These are phyloP conservation scores for Drosophila grimshawi DNA, from an alignment of 1,140 invertebrate species.

Conservation along the genomic window DNA sequence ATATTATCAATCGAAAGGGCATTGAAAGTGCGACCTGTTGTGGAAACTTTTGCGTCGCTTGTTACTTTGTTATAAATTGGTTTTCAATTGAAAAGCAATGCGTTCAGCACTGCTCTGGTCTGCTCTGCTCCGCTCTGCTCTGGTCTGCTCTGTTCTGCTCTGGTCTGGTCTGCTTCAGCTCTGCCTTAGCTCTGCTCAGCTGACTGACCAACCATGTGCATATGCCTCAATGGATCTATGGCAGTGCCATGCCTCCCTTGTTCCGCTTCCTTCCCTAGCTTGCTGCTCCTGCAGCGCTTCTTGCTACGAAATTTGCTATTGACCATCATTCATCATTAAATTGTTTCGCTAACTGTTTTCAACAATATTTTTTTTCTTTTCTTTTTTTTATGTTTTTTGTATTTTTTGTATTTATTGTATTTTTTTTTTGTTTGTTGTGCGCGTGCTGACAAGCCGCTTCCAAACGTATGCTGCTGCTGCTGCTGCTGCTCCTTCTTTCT, in stretches of 20 bases:
- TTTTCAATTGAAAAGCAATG: constrained; percentile 59
- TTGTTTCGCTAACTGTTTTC: constrained; percentile 81
- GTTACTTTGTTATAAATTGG: constrained; percentile 55
- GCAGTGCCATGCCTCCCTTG: neutral
- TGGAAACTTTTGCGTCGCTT: neutral
- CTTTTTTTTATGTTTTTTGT: neutral
- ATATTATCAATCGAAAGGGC: constrained; percentile 6
- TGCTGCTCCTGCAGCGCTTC: neutral
- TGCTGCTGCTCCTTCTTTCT: neutral
- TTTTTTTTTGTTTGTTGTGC: constrained; percentile 44
- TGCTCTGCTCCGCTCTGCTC: neutral
- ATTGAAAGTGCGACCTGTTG: neutral
- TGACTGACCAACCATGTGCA: constrained; percentile 60
- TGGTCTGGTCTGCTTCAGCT: neutral
- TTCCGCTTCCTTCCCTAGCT: neutral
- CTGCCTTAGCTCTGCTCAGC: constrained; percentile 12
- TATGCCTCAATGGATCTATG: constrained; percentile 43
- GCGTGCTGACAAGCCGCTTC: constrained; percentile 76
- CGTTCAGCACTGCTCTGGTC: neutral
- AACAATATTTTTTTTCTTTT: constrained; percentile 54
- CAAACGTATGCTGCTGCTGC: neutral
- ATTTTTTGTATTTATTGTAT: constrained; percentile 29
- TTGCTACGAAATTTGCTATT: constrained; percentile 58
- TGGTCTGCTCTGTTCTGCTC: neutral
- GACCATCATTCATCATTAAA: constrained; percentile 82